Base-by-base conservation (phyloP, 2,888 invertebrate species). In the Drosophila kanekoi region DNA sequence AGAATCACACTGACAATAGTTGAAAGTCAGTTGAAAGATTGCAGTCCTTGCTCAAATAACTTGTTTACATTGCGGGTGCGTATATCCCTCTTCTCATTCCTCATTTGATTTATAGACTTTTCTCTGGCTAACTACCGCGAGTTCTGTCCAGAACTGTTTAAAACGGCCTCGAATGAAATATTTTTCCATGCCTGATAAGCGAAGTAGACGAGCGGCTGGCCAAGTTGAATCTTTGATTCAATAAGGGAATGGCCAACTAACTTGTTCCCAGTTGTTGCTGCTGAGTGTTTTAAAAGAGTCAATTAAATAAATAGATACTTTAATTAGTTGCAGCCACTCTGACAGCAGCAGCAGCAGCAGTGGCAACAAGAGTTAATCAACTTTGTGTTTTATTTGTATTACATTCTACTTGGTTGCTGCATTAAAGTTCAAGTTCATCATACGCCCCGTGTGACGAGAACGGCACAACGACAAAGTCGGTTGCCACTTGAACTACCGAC, bases 351-450 rank as follows among this genome's bases (percentile, higher is more conserved):
- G 6, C 41, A 11, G 28, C 20, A 16, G 28, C 11, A 40, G 43
- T n/a, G 14, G 37, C 37, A 23, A n/a, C 32, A 1, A 9, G 35
- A n/a, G 33, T 47, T 48, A 54, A 65, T 65, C 47, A 65, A 43
- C 33, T 53, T 65, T 60, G 37, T 38, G 35, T 33, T 69, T 11
- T 37, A 48, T 38, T 51, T 51, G 28, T 44, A 52, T 23, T 52
- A 49, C 37, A 45, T 44, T 59, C 35, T 38, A 35, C 38, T 43
- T 32, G 54, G 47, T 37, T 35, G 65, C 53, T 41, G 47, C 37
- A 51, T 56, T 49, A 20, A 56, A 61, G 60, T 66, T 58, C 41
- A 61, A 72, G 73, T 72, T 66, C 58, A 52, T 43, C 64, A 67
- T 70, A 44, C 61, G 56, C 68, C 60, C 54, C 45, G 58, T 53